phyloP scores from a whole-genome alignment of 2,797 vertebrate genomes.

The Malacoraja senta region DNA sequence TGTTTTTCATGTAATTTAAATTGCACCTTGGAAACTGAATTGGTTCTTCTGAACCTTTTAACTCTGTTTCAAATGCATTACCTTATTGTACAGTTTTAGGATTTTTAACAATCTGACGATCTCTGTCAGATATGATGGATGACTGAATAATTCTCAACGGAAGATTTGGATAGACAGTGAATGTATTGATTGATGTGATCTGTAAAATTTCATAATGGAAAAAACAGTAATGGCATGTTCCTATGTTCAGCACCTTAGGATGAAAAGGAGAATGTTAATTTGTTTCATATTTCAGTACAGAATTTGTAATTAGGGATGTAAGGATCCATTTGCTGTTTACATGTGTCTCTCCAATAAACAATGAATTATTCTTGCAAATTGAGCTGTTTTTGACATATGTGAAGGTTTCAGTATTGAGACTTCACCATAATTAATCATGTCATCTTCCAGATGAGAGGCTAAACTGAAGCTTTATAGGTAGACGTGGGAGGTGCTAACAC shows the following conservation, averaged over 20 bases:
- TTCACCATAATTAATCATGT: background rate
- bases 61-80: background rate
- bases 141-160: background rate
- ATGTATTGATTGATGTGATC: background rate
- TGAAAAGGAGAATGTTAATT: background rate
- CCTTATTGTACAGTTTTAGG: conserved; percentile 16
- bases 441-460: background rate
- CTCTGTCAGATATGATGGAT: background rate
- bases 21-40: background rate
- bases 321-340: background rate
- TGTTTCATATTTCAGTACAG: background rate
- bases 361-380: background rate
- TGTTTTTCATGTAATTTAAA: background rate
- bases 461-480: background rate
- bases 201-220: background rate
- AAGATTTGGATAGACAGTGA: background rate
- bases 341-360: background rate
- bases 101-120: conserved; percentile 6
- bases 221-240: background rate
- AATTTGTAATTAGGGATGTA: background rate
- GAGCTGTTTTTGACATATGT: background rate
- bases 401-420: background rate
- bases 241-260: background rate
- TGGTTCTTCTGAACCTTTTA: background rate
- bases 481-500: background rate